These are phyloP conservation scores for Biston betularia DNA, from an alignment of 2,888 invertebrate genomes.

Conservation along the genomic window DNA sequence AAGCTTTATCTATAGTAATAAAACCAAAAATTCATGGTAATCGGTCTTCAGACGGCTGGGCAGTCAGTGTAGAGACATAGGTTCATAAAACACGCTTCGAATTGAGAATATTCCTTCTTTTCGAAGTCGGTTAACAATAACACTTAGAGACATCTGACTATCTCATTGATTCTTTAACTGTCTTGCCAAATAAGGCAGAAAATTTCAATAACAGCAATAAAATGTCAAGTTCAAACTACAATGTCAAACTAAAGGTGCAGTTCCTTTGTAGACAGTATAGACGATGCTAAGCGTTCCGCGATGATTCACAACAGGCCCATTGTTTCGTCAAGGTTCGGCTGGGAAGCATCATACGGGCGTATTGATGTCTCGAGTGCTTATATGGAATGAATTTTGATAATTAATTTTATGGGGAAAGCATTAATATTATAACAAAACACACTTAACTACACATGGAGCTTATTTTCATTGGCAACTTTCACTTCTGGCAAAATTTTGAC, in stretches of 20 bases:
- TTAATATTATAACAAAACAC: not conserved
- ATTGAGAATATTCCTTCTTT: too few relatives aligned
- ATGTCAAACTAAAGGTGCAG: constrained; percentile 27
- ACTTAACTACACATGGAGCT: too few relatives aligned
- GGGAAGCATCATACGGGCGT: constrained; percentile 58
- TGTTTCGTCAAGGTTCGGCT: constrained; percentile 48
- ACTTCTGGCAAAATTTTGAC: too few relatives aligned
- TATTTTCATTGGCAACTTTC: too few relatives aligned
- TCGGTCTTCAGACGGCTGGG: too few relatives aligned
- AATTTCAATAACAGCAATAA: not conserved
- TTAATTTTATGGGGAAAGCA: not conserved
- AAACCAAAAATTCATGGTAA: too few relatives aligned
- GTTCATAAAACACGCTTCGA: too few relatives aligned
- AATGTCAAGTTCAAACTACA: constrained; percentile 19
- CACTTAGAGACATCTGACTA: too few relatives aligned
- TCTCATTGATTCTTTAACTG: too few relatives aligned
- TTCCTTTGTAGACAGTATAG: constrained; percentile 14
- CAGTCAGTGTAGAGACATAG: too few relatives aligned
- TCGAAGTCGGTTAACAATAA: too few relatives aligned
- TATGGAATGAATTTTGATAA: constrained; percentile 3
- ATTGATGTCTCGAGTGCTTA: constrained; percentile 50
- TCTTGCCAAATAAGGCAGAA: not conserved
- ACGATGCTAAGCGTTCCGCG: constrained; percentile 19
- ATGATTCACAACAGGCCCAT: constrained; percentile 27
- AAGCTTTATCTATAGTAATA: too few relatives aligned